Base-by-base conservation (phyloP, 2,797 vertebrate genomes). In the Pelobates cultripes region DNA sequence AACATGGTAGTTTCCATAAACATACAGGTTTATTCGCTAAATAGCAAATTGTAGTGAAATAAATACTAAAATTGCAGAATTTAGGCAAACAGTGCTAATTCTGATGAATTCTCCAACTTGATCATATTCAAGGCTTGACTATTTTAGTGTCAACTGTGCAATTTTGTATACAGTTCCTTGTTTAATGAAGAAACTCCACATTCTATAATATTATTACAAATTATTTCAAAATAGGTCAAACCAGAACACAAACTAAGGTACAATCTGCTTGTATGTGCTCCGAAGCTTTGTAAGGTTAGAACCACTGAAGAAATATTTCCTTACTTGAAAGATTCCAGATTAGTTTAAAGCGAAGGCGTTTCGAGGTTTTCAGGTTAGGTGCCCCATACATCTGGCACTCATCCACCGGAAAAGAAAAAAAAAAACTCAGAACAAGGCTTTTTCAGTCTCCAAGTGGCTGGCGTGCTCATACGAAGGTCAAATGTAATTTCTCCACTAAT, bases 301-400 rank as follows among this genome's bases (percentile, higher is more conserved):
- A 28, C 13, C 74, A 45, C 66, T 76, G 15, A 3, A 72, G 64
- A 57, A 74, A 80, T 43, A 45, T 60, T 75, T 57, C 66, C 10
- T 47, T n/a, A 57, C 53, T 63, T 42, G 43, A 75, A 60, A 74
- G 28, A 73, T 41, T 69, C 64, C 72, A 73, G 42, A n/a, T 60
- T 43, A 53, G 47, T 44, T 55, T 53, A 64, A 79, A 42, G 13
- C 8, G 63, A 28, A 60, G 0, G 7, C 43, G 60, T 14, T 57
- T 51, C 5, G 4, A 60, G 51, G 70, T 73, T 83, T 72, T 77
- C 15, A 66, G 43, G 75, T 78, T 78, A 77, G 69, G 75, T 74
- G 75, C 47, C 70, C 70, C 51, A 45, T 53, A 78, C 81, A 83
- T 78, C 81, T 83, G 81, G 75, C 75, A 73, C 43, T 57, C 70